A percentile compares a stretch with the other conserved stretches of the same genome.
Conservation (phyloP, 2,113 vertebrate species). For the Shinisaurus crocodilurus region DNA sequence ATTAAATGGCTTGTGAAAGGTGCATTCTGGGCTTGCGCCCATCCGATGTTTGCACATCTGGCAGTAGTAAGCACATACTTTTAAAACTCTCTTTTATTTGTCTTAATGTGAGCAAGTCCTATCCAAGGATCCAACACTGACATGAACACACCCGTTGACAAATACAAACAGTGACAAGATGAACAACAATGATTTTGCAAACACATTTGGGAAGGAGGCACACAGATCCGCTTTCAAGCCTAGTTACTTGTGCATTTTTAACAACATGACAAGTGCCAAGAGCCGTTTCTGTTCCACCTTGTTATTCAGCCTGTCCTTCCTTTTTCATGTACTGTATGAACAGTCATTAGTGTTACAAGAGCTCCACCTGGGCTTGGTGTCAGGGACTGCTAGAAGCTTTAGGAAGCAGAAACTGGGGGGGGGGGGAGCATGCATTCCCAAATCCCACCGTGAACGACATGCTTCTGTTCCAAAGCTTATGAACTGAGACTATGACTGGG, state of each 20-base stretch:
- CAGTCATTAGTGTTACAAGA: conserved; percentile 24
- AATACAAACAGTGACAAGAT: neutral
- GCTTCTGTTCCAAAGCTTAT: neutral
- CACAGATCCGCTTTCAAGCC: neutral
- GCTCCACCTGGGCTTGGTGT: conserved; percentile 17
- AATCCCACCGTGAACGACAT: neutral
- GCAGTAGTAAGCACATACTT: neutral
- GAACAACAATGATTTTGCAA: neutral
- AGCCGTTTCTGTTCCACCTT: neutral
- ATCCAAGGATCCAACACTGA: neutral
- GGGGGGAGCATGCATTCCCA: neutral
- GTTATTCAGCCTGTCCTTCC: neutral
- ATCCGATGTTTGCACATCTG: no score
- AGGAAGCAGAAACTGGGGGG: neutral
- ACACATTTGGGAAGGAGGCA: neutral
- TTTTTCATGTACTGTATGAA: neutral
- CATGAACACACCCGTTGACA: neutral
- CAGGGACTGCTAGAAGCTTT: neutral
- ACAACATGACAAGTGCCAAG: neutral
- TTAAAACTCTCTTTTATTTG: neutral
- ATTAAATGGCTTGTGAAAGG: neutral
- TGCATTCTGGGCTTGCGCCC: neutral
- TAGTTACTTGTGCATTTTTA: neutral
- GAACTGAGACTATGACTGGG: no score
- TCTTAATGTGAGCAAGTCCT: neutral